phyloP scores from a whole-genome alignment of 2,888 invertebrate species.

The Mesorhabditis spiculigera region DNA sequence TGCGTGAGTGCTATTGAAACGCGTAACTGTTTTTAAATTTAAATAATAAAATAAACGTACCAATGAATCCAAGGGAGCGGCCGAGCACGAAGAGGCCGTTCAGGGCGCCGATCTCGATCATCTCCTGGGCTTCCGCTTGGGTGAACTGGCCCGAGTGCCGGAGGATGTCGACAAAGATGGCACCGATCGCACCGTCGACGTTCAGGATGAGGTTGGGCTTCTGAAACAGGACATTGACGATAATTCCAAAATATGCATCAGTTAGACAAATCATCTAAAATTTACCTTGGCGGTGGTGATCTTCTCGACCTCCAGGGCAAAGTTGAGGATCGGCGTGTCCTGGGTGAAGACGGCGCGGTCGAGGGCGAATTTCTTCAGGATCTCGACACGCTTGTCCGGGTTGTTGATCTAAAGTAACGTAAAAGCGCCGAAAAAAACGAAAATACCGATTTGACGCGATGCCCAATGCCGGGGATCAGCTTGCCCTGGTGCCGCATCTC shows the following conservation, averaged over 20 bases:
- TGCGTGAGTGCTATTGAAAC: neutral
- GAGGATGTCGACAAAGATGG: constrained; percentile 92
- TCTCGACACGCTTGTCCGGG: constrained; percentile 94
- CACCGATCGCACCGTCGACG: constrained; percentile 96
- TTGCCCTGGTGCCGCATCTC: constrained; percentile 92
- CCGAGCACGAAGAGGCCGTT: constrained; percentile 97
- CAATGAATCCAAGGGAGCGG: constrained; percentile 95
- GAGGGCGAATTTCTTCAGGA: constrained; percentile 86
- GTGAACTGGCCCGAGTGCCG: constrained; percentile 66
- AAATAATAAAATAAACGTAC: constrained; percentile 59
- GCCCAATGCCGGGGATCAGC: constrained; percentile 98
- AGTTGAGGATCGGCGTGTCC: constrained; percentile 84
- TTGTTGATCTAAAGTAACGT: constrained; percentile 76
- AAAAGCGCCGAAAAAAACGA: neutral
- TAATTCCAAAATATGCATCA: too few species aligned
- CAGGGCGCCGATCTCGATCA: constrained; percentile 92
- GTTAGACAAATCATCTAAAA: too few species aligned
- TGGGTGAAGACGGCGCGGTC: constrained; percentile 75
- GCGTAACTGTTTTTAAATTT: constrained; percentile 7
- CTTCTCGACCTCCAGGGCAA: constrained; percentile 95
- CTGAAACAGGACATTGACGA: constrained; percentile 53
- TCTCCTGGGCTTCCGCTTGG: constrained; percentile 92
- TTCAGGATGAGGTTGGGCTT: constrained; percentile 99
- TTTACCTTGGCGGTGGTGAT: constrained; percentile 86
- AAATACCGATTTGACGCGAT: constrained; percentile 72